These are phyloP conservation scores for Mormyrus hasselquistii DNA, from an alignment of 2,797 vertebrate genomes.

Conservation along the genomic window DNA sequence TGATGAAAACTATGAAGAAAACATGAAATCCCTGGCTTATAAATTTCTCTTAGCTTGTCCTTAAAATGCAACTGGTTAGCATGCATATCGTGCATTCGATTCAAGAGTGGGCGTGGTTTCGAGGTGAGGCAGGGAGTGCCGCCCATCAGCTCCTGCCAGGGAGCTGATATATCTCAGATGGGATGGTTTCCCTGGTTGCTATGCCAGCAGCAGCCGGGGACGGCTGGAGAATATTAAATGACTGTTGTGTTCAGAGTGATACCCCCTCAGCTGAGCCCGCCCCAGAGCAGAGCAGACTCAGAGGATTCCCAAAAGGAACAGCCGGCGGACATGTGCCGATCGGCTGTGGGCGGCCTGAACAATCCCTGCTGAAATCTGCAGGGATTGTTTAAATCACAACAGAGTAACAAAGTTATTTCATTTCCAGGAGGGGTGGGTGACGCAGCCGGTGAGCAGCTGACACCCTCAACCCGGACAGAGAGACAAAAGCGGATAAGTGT, in stretches of 20 bases:
- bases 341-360: not conserved
- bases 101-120: not conserved
- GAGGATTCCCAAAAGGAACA: not conserved
- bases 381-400: not conserved
- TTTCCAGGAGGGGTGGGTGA: conserved; percentile 19
- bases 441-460: not conserved
- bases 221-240: not conserved
- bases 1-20: not conserved
- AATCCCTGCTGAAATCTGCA: not conserved
- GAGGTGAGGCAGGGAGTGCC: not conserved
- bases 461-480: not conserved
- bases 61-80: not conserved
- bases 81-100: not conserved
- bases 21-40: not conserved
- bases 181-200: not conserved
- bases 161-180: not conserved
- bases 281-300: not conserved
- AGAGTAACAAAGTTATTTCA: not conserved
- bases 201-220: not conserved
- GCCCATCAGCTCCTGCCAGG: not conserved
- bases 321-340: not conserved
- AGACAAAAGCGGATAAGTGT: not conserved
- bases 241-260: not conserved
- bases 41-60: not conserved
- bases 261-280: not conserved